These are phyloP conservation scores for Amblyjoppa fuscipennis DNA, from an alignment of 2,888 invertebrate genomes.

Conservation along the genomic window DNA sequence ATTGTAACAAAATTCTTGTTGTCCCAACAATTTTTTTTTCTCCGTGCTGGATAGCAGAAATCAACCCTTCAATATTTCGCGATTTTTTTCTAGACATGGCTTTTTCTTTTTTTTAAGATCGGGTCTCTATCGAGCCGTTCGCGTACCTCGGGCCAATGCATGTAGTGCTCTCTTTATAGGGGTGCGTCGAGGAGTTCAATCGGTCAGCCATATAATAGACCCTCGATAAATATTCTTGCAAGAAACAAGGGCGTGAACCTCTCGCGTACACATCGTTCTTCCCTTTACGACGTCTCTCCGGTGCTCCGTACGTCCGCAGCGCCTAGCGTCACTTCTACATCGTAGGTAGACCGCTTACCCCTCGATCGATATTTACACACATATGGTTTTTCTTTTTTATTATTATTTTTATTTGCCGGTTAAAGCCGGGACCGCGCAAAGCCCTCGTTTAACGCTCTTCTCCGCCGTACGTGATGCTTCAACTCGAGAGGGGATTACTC, in stretches of 20 bases:
- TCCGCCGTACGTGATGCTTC: conserved; percentile 78
- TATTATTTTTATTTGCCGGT: conserved; percentile 39
- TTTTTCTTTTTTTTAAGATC: neutral
- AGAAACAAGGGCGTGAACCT: conserved; percentile 11
- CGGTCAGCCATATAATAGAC: conserved; percentile 30
- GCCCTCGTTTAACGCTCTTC: conserved; percentile 73
- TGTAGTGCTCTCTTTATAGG: neutral
- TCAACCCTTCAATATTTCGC: neutral
- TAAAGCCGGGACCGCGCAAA: conserved; percentile 73
- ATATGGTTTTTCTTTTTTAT: conserved; percentile 28
- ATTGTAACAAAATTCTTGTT: too few species aligned
- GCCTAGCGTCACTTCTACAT: conserved; percentile 3
- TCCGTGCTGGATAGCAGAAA: too few species aligned
- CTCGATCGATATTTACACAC: conserved; percentile 21
- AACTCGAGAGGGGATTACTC: conserved; percentile 78
- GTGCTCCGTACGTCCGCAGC: conserved; percentile 1
- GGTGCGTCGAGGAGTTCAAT: conserved; percentile 22
- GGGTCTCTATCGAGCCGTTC: neutral
- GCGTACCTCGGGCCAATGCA: neutral
- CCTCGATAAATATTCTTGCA: conserved; percentile 25
- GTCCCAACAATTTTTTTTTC: too few species aligned
- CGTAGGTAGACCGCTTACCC: neutral
- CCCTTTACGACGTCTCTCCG: conserved; percentile 13
- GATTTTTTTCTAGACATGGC: neutral
- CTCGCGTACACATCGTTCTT: neutral